phyloP scores from a whole-genome alignment of 2,797 vertebrate genomes.

The Protosalanx chinensis region DNA sequence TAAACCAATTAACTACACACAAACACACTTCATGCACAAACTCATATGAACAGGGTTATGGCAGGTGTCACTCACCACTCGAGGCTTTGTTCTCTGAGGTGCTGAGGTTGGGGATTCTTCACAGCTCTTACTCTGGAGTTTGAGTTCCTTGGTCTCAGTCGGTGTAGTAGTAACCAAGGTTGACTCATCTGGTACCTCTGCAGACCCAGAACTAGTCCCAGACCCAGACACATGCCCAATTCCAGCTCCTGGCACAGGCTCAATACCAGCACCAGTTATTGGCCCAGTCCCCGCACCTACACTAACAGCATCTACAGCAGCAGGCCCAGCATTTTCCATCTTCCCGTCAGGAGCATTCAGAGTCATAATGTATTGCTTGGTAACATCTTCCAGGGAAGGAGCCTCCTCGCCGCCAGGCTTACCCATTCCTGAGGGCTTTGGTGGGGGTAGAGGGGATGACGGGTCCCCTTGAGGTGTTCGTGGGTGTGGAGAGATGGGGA shows the following conservation, averaged over 20 bases:
- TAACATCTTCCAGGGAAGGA: constrained; percentile 85
- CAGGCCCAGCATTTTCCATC: constrained; percentile 58
- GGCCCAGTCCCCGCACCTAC: constrained; percentile 47
- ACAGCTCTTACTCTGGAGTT: constrained; percentile 62
- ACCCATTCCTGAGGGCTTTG: constrained; percentile 51
- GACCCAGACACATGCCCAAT: constrained; percentile 17
- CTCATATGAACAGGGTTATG: constrained; percentile 1
- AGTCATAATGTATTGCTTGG: constrained; percentile 84
- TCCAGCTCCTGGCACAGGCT: constrained; percentile 51
- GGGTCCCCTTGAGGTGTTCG: constrained; percentile 53
- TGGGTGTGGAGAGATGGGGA: constrained; percentile 77
- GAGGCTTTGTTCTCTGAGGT: constrained; percentile 80
- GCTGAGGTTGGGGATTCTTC: constrained; percentile 63
- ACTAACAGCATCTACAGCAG: constrained; percentile 23
- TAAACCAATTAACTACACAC: not conserved
- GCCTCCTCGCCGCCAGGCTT: constrained; percentile 66
- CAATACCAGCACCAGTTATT: constrained; percentile 50
- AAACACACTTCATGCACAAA: constrained; percentile 1
- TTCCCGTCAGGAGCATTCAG: constrained; percentile 63
- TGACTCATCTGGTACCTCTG: constrained; percentile 60
- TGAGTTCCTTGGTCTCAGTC: constrained; percentile 65
- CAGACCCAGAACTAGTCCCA: constrained; percentile 24
- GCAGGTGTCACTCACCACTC: constrained; percentile 84
- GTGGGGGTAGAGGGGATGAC: constrained; percentile 30
- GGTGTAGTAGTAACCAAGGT: constrained; percentile 61